Percentiles rank a stretch among this genome's conserved stretches.
phyloP scores from a whole-genome alignment of 2,888 invertebrate species.

The Fragum sueziense region DNA sequence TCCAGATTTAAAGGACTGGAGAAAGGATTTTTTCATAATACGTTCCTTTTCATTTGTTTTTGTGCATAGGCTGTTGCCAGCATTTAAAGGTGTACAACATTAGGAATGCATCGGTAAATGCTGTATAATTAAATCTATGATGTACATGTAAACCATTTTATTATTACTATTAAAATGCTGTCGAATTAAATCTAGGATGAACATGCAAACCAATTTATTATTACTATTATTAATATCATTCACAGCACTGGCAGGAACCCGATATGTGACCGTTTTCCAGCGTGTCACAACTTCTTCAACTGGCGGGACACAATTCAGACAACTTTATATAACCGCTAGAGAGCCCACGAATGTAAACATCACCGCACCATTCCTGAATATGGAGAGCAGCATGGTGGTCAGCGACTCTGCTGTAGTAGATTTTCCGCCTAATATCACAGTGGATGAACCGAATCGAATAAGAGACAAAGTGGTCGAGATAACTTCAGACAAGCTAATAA shows the following conservation, averaged over 20 bases:
- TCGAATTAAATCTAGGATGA: background rate
- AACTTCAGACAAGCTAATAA: background rate
- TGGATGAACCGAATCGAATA: background rate
- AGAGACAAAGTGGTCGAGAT: background rate
- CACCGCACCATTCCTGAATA: background rate
- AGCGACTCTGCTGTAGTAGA: background rate
- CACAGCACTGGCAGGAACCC: background rate
- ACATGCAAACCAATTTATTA: background rate
- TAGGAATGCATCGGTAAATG: background rate
- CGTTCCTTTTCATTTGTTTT: too few relatives aligned
- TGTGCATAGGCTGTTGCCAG: background rate
- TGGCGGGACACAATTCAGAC: background rate
- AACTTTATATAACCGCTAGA: background rate
- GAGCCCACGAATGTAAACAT: background rate
- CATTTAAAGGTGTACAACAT: background rate
- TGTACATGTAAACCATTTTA: background rate
- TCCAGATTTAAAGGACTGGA: too few relatives aligned
- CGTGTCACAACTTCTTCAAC: background rate
- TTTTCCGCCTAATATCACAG: background rate
- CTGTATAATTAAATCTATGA: background rate
- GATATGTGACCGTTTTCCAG: background rate
- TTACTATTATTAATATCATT: background rate
- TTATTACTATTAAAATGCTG: background rate
- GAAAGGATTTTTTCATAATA: too few relatives aligned
- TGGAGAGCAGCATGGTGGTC: background rate